A percentile compares a stretch with the other conserved stretches of the same genome.
These are phyloP conservation scores for Mesoligia furuncula DNA, from an alignment of 2,888 invertebrate species.

Conservation along the genomic window DNA sequence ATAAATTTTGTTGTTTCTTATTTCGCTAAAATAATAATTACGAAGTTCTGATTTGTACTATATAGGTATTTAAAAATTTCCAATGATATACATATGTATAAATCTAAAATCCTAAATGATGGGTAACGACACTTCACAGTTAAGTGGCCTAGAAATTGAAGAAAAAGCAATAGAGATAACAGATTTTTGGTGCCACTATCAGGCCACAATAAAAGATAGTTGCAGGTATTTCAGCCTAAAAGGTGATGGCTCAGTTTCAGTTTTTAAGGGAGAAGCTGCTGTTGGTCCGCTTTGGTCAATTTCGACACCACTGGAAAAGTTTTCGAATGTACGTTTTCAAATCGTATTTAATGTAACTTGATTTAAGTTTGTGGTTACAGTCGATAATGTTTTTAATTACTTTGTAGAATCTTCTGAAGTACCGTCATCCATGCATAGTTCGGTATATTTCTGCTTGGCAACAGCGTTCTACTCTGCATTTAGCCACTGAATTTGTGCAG, in stretches of 20 bases:
- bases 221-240: conserved; percentile 89
- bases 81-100: conserved; percentile 33
- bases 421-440: conserved; percentile 96
- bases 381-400: conserved; percentile 64
- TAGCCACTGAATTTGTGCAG: conserved; percentile 95
- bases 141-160: conserved; percentile 93
- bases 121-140: conserved; percentile 94
- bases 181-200: conserved; percentile 94
- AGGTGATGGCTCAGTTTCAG: conserved; percentile 92
- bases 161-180: conserved; percentile 94
- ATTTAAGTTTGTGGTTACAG: conserved; percentile 11
- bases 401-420: conserved; percentile 95
- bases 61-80: conserved; percentile 7
- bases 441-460: conserved; percentile 95
- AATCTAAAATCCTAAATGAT: conserved; percentile 83
- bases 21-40: neutral
- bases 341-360: neutral
- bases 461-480: conserved; percentile 93
- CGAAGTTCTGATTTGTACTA: conserved; percentile 16
- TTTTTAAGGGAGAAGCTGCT: conserved; percentile 94
- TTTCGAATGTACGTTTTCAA: conserved; percentile 92
- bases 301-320: conserved; percentile 93
- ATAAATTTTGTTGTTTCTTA: conserved; percentile 38
- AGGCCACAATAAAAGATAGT: conserved; percentile 91
- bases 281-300: conserved; percentile 92